These are phyloP conservation scores for Podarcis cretensis DNA, from an alignment of 2,113 vertebrate genomes.

Conservation along the genomic window DNA sequence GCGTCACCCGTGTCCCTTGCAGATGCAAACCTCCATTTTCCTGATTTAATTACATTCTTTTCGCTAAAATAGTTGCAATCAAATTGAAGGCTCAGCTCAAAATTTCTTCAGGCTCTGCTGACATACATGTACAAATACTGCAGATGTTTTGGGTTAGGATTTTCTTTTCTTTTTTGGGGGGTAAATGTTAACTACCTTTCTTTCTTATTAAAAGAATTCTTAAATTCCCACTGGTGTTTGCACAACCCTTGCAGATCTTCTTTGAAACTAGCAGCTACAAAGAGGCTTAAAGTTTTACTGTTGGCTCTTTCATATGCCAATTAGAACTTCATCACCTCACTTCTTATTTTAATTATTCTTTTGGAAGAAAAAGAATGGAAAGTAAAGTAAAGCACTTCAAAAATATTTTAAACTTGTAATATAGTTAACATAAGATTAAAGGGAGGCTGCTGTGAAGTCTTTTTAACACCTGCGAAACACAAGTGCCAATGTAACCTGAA, in stretches of 20 bases:
- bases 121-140: neutral
- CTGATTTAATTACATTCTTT: neutral
- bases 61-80: neutral
- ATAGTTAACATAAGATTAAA: neutral
- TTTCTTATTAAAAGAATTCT: conserved; percentile 1
- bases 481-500: neutral
- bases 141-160: neutral
- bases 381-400: neutral
- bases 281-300: conserved; percentile 1
- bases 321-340: conserved; percentile 6
- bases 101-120: neutral
- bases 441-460: neutral
- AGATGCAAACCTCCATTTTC: neutral
- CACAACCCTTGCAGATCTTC: neutral
- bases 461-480: neutral
- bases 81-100: neutral
- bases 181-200: neutral
- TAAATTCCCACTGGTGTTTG: neutral
- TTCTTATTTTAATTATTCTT: conserved; percentile 20
- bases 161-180: neutral
- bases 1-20: too few relatives aligned
- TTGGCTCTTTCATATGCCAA: conserved; percentile 9
- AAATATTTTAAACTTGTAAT: neutral
- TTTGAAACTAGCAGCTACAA: conserved; percentile 15
- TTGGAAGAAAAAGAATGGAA: neutral